Conservation (phyloP, 1,140 invertebrate genomes). For the Drosophila serrata region DNA sequence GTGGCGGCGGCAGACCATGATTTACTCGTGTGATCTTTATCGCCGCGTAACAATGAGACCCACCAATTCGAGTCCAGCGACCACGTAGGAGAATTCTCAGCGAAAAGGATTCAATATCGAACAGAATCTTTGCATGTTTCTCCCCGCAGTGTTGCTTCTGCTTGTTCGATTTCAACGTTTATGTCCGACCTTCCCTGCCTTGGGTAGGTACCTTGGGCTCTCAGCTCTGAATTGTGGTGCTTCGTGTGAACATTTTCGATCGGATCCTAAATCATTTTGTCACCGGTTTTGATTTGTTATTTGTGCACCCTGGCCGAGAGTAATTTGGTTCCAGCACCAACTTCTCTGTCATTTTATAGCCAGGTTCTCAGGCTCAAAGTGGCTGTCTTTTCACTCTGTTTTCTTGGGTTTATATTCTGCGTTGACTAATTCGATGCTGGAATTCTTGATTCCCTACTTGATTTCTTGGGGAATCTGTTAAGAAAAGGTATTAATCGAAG, state of each 20-base stretch:
- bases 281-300: constrained; percentile 83
- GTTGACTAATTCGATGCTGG: constrained; percentile 44
- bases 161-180: constrained; percentile 45
- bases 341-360: constrained; percentile 50
- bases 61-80: constrained; percentile 38
- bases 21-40: constrained; percentile 82
- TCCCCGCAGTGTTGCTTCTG: constrained; percentile 36
- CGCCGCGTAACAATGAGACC: constrained; percentile 68
- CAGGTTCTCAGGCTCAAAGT: constrained; percentile 70
- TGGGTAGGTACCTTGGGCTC: constrained; percentile 13
- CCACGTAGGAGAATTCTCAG: constrained; percentile 69
- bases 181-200: constrained; percentile 7
- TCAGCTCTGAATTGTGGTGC: constrained; percentile 47
- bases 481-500: too few relatives aligned
- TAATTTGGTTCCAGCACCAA: constrained; percentile 63
- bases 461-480: too few relatives aligned
- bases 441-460: constrained; percentile 13
- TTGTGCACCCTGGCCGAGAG: constrained; percentile 58
- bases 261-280: constrained; percentile 83
- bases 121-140: constrained; percentile 49
- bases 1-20: constrained; percentile 61
- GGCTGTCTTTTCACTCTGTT: constrained; percentile 13
- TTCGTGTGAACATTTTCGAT: constrained; percentile 79
- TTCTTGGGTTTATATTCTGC: constrained; percentile 3
- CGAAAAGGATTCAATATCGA: constrained; percentile 68